Evolutionary conservation across 2,888 invertebrate species (phyloP).

Genomic region (Rhaphigaster nebulosa): DNA sequence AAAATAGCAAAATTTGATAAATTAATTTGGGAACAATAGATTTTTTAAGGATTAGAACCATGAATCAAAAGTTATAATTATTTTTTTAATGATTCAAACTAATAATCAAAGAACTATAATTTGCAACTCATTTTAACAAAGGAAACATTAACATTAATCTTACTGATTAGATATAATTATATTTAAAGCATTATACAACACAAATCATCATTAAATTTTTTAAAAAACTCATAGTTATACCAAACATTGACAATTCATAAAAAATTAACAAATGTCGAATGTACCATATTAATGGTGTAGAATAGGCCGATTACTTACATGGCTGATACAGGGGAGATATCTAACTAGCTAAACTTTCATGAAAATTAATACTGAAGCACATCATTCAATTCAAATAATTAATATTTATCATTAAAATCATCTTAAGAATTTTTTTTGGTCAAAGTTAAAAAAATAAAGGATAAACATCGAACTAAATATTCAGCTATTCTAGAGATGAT

Average conservation of each 20-base stretch:
- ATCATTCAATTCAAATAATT: not conserved
- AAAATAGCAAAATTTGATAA: no score
- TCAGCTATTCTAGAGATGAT: not conserved
- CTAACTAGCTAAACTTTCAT: not conserved
- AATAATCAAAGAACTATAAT: not conserved
- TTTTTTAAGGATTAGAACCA: no score
- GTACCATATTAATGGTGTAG: not conserved
- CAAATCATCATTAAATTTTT: not conserved
- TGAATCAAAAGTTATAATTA: no score
- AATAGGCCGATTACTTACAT: not conserved
- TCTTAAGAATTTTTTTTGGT: not conserved
- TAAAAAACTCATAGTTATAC: not conserved
- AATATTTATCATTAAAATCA: not conserved
- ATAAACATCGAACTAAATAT: not conserved
- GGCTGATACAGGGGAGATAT: no score
- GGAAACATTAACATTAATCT: not conserved
- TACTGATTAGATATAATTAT: not conserved
- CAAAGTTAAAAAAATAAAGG: no score
- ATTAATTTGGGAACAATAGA: no score
- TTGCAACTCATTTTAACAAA: not conserved
- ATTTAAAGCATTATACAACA: not conserved
- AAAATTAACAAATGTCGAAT: not conserved
- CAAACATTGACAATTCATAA: not conserved
- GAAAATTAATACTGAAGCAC: not conserved
- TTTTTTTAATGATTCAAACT: no score